A percentile compares a stretch with the other conserved stretches of the same genome.
These are phyloP conservation scores for Drosophila seguyi DNA, from an alignment of 1,140 invertebrate genomes.

Conservation along the genomic window DNA sequence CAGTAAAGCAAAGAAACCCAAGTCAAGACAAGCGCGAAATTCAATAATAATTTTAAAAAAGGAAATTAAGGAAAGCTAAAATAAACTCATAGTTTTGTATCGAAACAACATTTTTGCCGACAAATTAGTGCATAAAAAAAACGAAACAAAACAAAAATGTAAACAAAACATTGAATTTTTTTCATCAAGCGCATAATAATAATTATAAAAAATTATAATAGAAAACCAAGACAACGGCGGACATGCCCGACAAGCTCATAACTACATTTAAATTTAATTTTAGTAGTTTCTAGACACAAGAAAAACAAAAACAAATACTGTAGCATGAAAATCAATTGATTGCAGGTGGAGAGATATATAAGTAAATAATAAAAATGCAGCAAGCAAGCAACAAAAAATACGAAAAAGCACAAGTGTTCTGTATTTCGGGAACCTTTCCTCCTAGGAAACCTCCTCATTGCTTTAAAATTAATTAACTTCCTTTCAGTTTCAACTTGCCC, in stretches of 20 bases:
- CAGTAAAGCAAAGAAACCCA: conserved; percentile 1
- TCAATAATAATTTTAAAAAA: conserved; percentile 77
- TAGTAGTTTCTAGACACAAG: conserved; percentile 82
- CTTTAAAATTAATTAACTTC: too few species aligned
- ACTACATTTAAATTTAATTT: conserved; percentile 84
- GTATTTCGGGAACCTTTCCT: neutral
- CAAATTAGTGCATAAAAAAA: conserved; percentile 71
- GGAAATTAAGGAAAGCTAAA: conserved; percentile 28
- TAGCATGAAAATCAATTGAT: conserved; percentile 80
- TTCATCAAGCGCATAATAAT: conserved; percentile 74
- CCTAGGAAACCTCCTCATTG: too few species aligned
- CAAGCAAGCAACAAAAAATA: conserved; percentile 65
- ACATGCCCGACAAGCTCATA: conserved; percentile 60
- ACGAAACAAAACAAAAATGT: neutral
- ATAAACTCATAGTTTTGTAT: conserved; percentile 74
- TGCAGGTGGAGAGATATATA: conserved; percentile 46
- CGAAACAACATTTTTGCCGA: conserved; percentile 58
- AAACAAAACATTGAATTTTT: conserved; percentile 66
- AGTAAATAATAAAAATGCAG: conserved; percentile 74
- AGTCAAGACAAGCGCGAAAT: conserved; percentile 56
- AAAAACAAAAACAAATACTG: conserved; percentile 58
- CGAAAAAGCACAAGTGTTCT: conserved; percentile 7
- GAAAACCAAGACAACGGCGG: conserved; percentile 11
- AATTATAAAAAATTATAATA: conserved; percentile 69
- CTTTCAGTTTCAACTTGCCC: neutral